Percentiles rank a stretch among this genome's conserved stretches.
Evolutionary conservation across 1,140 invertebrate species (phyloP).

Genomic region (Bombyx mandarina): DNA sequence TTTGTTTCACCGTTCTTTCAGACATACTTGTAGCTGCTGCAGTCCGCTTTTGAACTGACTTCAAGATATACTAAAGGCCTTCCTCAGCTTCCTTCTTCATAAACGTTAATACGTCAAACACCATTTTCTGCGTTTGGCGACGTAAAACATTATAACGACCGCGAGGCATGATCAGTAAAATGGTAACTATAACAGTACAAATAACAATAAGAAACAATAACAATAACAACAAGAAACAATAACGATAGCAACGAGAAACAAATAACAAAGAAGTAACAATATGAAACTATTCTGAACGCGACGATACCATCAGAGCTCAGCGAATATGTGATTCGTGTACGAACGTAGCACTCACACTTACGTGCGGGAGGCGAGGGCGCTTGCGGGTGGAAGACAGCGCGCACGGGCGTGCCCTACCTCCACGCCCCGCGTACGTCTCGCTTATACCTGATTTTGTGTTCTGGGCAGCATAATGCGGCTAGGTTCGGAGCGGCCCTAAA

Average conservation of each 20-base stretch:
- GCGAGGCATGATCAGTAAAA: slow-evolving; percentile 5
- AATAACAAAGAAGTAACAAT: background rate
- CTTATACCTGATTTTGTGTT: slow-evolving; percentile 1
- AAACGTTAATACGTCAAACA: slow-evolving; percentile 3
- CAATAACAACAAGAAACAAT: background rate
- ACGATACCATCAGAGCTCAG: background rate
- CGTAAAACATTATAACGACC: slow-evolving; percentile 3
- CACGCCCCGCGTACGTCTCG: too few species aligned
- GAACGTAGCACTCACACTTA: background rate
- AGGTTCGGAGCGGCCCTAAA: too few species aligned
- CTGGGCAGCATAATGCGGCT: background rate
- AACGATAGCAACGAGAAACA: background rate
- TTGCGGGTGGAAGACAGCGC: too few species aligned
- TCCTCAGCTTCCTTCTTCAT: slow-evolving; percentile 9
- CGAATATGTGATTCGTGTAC: background rate
- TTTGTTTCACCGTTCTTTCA: slow-evolving; percentile 1
- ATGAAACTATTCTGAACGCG: background rate
- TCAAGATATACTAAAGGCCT: background rate
- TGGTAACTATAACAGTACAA: background rate
- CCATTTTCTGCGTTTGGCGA: slow-evolving; percentile 4
- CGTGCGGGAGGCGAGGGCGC: background rate
- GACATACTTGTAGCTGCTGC: slow-evolving; percentile 4
- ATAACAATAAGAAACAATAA: background rate
- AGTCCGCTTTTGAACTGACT: slow-evolving; percentile 1
- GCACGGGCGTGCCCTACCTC: too few species aligned